phyloP scores from a whole-genome alignment of 2,113 vertebrate species.

The Thunnus thynnus region DNA sequence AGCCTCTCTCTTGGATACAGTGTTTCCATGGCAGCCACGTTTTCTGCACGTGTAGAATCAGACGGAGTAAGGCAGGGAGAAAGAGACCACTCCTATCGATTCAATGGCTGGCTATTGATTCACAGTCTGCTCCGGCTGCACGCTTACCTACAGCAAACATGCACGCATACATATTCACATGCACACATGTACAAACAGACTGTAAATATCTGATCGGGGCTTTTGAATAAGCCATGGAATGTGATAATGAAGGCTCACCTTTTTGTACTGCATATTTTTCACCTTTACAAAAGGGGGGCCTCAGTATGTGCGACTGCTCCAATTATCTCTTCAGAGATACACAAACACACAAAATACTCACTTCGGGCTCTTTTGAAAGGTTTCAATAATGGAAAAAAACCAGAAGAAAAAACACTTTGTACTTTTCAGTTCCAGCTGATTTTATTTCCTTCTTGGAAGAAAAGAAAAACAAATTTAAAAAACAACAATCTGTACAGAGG shows the following conservation, averaged over 20 bases:
- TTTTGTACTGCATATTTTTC: not conserved
- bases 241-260: slow-evolving; percentile 36
- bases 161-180: slow-evolving; percentile 17
- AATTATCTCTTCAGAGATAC: not conserved
- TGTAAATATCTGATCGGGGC: slow-evolving; percentile 51
- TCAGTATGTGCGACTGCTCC: not conserved
- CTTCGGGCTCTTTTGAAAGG: not conserved
- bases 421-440: slow-evolving; percentile 99
- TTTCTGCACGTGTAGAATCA: slow-evolving; percentile 78
- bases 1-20: slow-evolving; percentile 77
- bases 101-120: slow-evolving; percentile 65
- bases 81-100: slow-evolving; percentile 74
- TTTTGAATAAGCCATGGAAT: slow-evolving; percentile 32
- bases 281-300: not conserved
- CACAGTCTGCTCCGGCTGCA: slow-evolving; percentile 56
- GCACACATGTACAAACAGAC: slow-evolving; percentile 22
- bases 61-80: slow-evolving; percentile 50
- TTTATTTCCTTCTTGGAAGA: slow-evolving; percentile 99
- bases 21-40: slow-evolving; percentile 84
- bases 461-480: slow-evolving; percentile 82
- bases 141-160: slow-evolving; percentile 52
- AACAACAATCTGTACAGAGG: slow-evolving; percentile 94
- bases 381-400: not conserved
- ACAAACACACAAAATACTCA: not conserved
- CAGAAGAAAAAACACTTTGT: slow-evolving; percentile 57